A percentile compares a stretch with the other conserved stretches of the same genome.
phyloP scores from a whole-genome alignment of 2,888 invertebrate genomes.

The Ectobius pallidus region DNA sequence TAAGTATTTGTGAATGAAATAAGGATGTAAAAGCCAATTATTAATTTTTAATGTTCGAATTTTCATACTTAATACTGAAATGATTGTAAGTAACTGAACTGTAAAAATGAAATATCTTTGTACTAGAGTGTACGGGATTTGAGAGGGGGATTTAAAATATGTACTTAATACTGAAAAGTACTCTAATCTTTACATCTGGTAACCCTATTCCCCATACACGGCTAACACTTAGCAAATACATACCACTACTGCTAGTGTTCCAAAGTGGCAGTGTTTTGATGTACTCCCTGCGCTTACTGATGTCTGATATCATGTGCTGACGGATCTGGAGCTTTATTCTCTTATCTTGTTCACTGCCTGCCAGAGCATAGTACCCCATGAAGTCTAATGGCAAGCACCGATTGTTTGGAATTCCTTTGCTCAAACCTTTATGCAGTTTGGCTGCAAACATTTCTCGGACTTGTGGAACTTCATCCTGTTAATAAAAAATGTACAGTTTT shows the following conservation, averaged over 20 bases:
- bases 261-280: slow-evolving; percentile 82
- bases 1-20: too few species aligned
- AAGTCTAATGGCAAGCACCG: slow-evolving; percentile 94
- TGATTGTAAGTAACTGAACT: too few species aligned
- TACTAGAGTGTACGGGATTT: too few species aligned
- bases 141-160: too few species aligned
- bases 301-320: slow-evolving; percentile 86
- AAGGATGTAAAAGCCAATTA: too few species aligned
- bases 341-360: slow-evolving; percentile 86
- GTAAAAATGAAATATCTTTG: too few species aligned
- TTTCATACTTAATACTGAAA: too few species aligned
- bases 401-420: slow-evolving; percentile 82
- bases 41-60: too few species aligned
- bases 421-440: slow-evolving; percentile 90
- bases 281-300: slow-evolving; percentile 87
- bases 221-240: too few species aligned
- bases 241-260: slow-evolving; percentile 63
- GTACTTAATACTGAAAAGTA: too few species aligned
- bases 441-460: slow-evolving; percentile 88
- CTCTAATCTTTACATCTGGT: too few species aligned
- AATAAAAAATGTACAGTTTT: neutral
- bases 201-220: too few species aligned
- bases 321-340: slow-evolving; percentile 71
- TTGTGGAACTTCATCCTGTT: slow-evolving; percentile 69
- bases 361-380: slow-evolving; percentile 93